A percentile compares a stretch with the other conserved stretches of the same genome.
These are phyloP conservation scores for Poeciliopsis retropinna DNA, from an alignment of 2,113 vertebrate species.

Conservation along the genomic window DNA sequence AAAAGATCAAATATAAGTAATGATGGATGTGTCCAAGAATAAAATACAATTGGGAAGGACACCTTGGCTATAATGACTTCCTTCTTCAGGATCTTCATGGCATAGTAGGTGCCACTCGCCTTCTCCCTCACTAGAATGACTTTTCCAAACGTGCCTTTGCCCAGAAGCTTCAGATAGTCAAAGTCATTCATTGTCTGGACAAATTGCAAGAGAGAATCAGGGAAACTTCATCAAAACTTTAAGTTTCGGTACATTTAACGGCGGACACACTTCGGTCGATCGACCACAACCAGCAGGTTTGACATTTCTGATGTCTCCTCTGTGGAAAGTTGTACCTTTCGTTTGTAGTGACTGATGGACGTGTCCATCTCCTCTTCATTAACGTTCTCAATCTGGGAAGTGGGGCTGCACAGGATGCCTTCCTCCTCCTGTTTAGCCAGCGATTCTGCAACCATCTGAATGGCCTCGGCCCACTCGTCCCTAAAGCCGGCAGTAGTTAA, in stretches of 20 bases:
- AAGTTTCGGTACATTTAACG: neutral
- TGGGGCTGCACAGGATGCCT: constrained; percentile 85
- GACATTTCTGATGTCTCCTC: neutral
- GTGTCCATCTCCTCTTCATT: constrained; percentile 89
- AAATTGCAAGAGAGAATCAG: neutral
- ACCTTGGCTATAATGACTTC: constrained; percentile 98
- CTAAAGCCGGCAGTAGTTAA: constrained; percentile 63
- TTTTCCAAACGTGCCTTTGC: constrained; percentile 98
- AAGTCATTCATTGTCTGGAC: constrained; percentile 97
- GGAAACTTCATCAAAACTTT: fast-evolving
- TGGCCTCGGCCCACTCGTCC: constrained; percentile 97
- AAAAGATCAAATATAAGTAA: neutral
- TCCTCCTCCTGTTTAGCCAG: constrained; percentile 97
- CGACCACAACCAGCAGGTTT: neutral
- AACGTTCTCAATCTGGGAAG: constrained; percentile 80
- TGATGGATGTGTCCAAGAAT: neutral
- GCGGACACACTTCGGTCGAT: neutral
- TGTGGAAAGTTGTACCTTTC: constrained; percentile 67
- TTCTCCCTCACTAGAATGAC: constrained; percentile 98
- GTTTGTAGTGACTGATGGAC: constrained; percentile 92
- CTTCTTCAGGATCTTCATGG: constrained; percentile 99
- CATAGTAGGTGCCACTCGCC: constrained; percentile 94
- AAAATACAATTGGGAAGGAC: neutral
- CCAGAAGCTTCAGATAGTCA: constrained; percentile 98
- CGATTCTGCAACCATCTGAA: constrained; percentile 95